Evolutionary conservation across 2,888 invertebrate species (phyloP).

Genomic region (Sepiola atlantica): DNA sequence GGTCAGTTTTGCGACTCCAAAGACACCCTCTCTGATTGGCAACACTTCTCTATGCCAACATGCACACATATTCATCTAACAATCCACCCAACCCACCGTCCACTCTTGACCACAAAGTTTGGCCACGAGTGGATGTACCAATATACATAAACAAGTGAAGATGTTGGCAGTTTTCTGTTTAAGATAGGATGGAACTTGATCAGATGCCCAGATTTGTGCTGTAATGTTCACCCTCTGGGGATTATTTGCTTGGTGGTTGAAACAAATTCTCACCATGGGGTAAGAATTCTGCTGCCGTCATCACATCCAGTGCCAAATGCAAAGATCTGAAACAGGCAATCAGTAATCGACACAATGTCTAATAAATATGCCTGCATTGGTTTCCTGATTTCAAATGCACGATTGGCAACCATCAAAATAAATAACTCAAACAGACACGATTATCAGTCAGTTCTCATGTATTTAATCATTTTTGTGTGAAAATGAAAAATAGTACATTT

Average conservation of each 20-base stretch:
- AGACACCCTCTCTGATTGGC: not conserved
- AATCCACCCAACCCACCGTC: not conserved
- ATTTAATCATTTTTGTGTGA: too few relatives aligned
- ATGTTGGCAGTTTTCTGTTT: constrained; percentile 17
- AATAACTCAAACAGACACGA: not conserved
- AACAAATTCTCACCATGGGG: not conserved
- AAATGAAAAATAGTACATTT: too few relatives aligned
- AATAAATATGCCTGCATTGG: not conserved
- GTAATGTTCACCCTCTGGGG: not conserved
- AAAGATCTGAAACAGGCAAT: not conserved
- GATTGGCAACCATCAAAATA: not conserved
- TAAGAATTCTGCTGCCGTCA: not conserved
- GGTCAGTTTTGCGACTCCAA: not conserved
- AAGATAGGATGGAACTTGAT: not conserved
- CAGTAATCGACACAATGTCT: not conserved
- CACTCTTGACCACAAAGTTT: not conserved
- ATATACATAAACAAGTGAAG: not conserved
- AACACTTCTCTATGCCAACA: not conserved
- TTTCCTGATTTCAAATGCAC: not conserved
- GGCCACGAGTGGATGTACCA: not conserved
- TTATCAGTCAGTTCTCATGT: too few relatives aligned
- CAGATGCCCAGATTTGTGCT: not conserved
- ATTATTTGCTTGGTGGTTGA: not conserved
- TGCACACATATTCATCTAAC: not conserved
- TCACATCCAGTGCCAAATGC: not conserved